Evolutionary conservation across 2,888 invertebrate genomes (phyloP).

Genomic region (Seladonia tumulorum): DNA sequence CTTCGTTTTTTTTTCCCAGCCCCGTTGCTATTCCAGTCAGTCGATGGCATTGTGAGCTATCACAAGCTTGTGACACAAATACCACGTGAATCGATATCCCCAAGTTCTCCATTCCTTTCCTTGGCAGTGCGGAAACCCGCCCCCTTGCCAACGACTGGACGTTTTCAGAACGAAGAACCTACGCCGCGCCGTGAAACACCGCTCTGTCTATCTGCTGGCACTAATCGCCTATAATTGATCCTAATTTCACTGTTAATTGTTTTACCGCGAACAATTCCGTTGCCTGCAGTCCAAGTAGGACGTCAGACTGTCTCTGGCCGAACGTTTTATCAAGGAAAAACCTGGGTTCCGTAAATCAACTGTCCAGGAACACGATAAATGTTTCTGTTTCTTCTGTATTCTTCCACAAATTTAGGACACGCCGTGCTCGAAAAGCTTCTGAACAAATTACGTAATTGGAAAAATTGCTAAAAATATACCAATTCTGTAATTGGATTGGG

Average conservation of each 20-base stretch:
- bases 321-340: background rate
- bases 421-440: too few relatives aligned
- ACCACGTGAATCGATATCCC: conserved; percentile 51
- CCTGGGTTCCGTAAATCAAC: background rate
- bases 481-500: background rate
- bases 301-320: conserved; percentile 36
- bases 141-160: conserved; percentile 7
- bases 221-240: conserved; percentile 68
- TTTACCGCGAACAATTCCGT: conserved; percentile 19
- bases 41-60: conserved; percentile 17
- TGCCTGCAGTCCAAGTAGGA: conserved; percentile 35
- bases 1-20: background rate
- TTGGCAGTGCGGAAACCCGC: conserved; percentile 17
- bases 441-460: background rate
- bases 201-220: conserved; percentile 13
- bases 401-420: background rate
- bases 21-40: conserved; percentile 22
- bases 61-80: conserved; percentile 51
- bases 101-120: conserved; percentile 32
- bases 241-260: conserved; percentile 69
- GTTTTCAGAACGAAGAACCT: conserved; percentile 10
- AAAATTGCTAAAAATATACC: background rate
- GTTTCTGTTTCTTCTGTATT: background rate
- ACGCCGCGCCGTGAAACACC: background rate
- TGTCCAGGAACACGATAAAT: background rate